Conservation (phyloP, 2,113 vertebrate species). For the Machaerirhynchus nigripectus region DNA sequence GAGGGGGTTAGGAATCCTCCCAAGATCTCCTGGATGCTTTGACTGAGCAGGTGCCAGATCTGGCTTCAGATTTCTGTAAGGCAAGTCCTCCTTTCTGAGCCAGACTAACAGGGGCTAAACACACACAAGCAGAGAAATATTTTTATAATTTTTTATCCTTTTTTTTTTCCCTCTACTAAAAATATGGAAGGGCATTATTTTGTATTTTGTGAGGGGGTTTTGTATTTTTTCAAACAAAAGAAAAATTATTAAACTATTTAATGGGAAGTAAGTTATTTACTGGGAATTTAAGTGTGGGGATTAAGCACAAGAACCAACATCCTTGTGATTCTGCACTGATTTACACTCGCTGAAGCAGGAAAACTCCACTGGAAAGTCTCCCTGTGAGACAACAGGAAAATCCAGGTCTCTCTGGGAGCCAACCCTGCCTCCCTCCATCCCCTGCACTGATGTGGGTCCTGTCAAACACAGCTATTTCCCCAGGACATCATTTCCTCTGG, state of each 20-base stretch:
- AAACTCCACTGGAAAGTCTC: not conserved
- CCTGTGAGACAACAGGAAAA: not conserved
- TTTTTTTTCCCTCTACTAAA: not conserved
- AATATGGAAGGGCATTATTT: not conserved
- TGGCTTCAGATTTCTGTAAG: not conserved
- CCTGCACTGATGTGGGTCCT: fast-evolving
- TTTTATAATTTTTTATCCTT: not conserved
- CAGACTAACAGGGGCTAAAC: not conserved
- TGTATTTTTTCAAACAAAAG: fast-evolving
- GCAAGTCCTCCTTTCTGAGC: not conserved
- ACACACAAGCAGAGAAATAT: not conserved
- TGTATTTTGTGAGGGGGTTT: not conserved
- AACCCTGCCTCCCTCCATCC: not conserved
- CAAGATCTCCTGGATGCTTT: not conserved
- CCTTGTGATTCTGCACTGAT: not conserved
- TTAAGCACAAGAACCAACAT: not conserved
- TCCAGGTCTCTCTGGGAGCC: not conserved
- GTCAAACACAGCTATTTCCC: not conserved
- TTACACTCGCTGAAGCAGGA: not conserved
- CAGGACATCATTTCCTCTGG: not conserved
- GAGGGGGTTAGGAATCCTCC: not conserved
- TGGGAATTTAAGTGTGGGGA: not conserved
- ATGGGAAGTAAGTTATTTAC: not conserved
- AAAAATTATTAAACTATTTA: not conserved
- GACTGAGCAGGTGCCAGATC: not conserved